Percentiles rank a stretch among this genome's conserved stretches.
phyloP scores from a whole-genome alignment of 2,797 vertebrate species.

The Takifugu ocellatus region DNA sequence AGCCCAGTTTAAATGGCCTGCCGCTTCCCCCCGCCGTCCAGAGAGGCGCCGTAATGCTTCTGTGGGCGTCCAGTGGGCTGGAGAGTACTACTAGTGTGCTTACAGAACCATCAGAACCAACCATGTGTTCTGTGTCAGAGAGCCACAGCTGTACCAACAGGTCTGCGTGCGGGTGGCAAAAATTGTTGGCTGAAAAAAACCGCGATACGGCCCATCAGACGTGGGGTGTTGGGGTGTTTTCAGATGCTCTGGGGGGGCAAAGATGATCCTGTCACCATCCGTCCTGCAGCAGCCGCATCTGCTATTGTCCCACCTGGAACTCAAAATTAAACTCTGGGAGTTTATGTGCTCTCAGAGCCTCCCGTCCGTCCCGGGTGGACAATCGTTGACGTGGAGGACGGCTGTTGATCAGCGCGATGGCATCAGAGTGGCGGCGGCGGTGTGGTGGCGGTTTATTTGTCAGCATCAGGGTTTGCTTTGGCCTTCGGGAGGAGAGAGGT shows the following conservation, averaged over 20 bases:
- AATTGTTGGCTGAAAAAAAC: too few relatives aligned
- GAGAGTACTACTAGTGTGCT: conserved; percentile 49
- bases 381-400: conserved; percentile 15
- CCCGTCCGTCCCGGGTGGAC: conserved; percentile 14
- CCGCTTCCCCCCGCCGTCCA: conserved; percentile 19
- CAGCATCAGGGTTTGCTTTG: too few relatives aligned
- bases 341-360: conserved; percentile 10
- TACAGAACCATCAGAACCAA: conserved; percentile 45
- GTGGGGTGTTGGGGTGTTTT: too few relatives aligned
- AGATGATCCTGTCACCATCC: not conserved
- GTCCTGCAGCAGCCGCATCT: conserved; percentile 7
- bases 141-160: too few relatives aligned
- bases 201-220: too few relatives aligned
- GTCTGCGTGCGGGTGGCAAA: too few relatives aligned
- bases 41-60: conserved; percentile 14
- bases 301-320: conserved; percentile 2
- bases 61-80: conserved; percentile 46
- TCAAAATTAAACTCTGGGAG: conserved; percentile 13
- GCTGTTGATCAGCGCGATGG: conserved; percentile 9
- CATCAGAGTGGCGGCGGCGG: too few relatives aligned
- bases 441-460: too few relatives aligned
- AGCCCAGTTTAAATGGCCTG: conserved; percentile 16
- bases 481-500: too few relatives aligned
- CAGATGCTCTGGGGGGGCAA: not conserved
- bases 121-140: conserved; percentile 7